A percentile compares a stretch with the other conserved stretches of the same genome.
phyloP scores from a whole-genome alignment of 2,888 invertebrate genomes.

The Parnassius orleans region DNA sequence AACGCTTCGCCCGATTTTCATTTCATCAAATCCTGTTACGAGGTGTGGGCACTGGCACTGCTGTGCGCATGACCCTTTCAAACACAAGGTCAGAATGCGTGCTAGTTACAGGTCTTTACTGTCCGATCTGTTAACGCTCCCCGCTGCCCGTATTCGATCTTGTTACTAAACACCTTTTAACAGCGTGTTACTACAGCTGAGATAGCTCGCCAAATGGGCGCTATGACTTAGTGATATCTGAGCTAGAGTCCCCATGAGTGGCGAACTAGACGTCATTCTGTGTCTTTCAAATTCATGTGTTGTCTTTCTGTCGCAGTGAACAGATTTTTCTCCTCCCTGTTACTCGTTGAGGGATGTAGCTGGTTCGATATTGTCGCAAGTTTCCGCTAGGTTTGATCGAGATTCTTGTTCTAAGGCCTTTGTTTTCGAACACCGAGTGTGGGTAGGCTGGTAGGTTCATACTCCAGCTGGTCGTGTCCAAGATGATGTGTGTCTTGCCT shows the following conservation, averaged over 20 bases:
- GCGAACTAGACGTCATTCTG: constrained; percentile 76
- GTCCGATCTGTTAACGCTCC: constrained; percentile 85
- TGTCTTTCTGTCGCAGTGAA: constrained; percentile 79
- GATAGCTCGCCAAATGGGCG: constrained; percentile 70
- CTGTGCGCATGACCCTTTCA: constrained; percentile 82
- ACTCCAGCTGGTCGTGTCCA: constrained; percentile 88
- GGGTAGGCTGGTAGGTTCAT: constrained; percentile 89
- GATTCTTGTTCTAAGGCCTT: constrained; percentile 90
- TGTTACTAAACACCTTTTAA: constrained; percentile 66
- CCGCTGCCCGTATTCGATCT: constrained; percentile 67
- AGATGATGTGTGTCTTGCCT: constrained; percentile 84
- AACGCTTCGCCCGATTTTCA: constrained; percentile 58
- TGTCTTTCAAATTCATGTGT: constrained; percentile 74
- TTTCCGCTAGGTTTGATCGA: constrained; percentile 92
- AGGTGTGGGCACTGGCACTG: constrained; percentile 73
- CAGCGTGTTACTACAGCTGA: constrained; percentile 75
- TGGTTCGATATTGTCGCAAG: constrained; percentile 94
- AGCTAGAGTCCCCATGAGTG: constrained; percentile 69
- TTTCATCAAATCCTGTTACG: constrained; percentile 70
- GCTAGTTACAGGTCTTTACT: constrained; percentile 90
- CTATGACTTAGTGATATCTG: constrained; percentile 76
- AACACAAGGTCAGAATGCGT: constrained; percentile 89
- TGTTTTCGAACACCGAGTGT: constrained; percentile 92
- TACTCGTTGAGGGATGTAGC: constrained; percentile 82
- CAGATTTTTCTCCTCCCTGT: constrained; percentile 78